Conservation (phyloP, 1,140 invertebrate genomes). For the Apis dorsata region DNA sequence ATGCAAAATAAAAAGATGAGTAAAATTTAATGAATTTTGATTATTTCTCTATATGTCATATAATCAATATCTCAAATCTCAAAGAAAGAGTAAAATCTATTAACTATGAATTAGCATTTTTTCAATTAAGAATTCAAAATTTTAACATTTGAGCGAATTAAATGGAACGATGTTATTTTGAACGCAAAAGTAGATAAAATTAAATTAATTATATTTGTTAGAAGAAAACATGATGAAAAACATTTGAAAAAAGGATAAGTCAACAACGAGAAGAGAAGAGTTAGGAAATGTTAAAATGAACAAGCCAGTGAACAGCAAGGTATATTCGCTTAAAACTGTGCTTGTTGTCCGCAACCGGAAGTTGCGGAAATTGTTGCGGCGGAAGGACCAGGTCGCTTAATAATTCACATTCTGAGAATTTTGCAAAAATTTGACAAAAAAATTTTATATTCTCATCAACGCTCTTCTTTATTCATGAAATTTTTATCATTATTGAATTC, state of each 20-base stretch:
- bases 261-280: not conserved
- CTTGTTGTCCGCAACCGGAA: constrained; percentile 3
- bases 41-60: too few relatives aligned
- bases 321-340: constrained; percentile 3
- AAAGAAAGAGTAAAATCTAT: too few relatives aligned
- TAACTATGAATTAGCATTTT: too few relatives aligned
- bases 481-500: too few relatives aligned
- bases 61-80: too few relatives aligned
- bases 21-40: too few relatives aligned
- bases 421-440: not conserved
- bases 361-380: constrained; percentile 19
- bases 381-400: constrained; percentile 8
- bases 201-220: not conserved
- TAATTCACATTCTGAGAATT: constrained; percentile 11
- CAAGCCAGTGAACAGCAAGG: not conserved
- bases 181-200: not conserved
- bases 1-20: too few relatives aligned
- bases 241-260: not conserved
- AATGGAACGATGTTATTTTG: not conserved
- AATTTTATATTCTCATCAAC: not conserved
- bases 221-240: not conserved
- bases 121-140: too few relatives aligned
- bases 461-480: not conserved
- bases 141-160: too few relatives aligned
- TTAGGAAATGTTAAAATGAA: not conserved